Evolutionary conservation across 1,140 invertebrate species (phyloP).

Genomic region (Cotesia typhae): DNA sequence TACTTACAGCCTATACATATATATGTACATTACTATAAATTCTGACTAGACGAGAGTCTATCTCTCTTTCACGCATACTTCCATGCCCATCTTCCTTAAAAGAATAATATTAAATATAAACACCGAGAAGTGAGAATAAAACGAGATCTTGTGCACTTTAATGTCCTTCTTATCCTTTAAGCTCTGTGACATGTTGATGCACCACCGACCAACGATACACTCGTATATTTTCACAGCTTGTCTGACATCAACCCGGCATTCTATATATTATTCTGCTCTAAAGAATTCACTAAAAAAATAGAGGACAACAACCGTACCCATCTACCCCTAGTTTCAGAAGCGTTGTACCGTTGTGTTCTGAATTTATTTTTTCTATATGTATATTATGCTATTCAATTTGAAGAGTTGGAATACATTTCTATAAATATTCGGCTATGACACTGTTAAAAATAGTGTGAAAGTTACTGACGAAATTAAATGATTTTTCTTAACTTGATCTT

Average conservation of each 20-base stretch:
- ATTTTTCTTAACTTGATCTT: too few species aligned
- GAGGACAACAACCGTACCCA: background rate
- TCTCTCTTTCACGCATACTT: too few species aligned
- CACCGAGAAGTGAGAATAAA: background rate
- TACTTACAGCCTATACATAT: background rate
- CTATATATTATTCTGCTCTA: constrained; percentile 10
- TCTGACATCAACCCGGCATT: constrained; percentile 34
- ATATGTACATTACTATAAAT: too few species aligned
- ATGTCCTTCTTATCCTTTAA: constrained; percentile 17
- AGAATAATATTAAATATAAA: background rate
- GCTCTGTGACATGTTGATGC: background rate
- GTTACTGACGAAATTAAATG: too few species aligned
- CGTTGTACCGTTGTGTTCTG: too few species aligned
- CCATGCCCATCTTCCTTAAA: too few species aligned
- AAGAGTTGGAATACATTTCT: too few species aligned
- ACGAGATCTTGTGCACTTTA: constrained; percentile 16
- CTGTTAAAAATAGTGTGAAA: too few species aligned
- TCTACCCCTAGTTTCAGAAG: background rate
- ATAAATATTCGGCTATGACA: too few species aligned
- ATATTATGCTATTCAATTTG: too few species aligned
- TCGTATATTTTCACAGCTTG: constrained; percentile 63
- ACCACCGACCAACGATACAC: constrained; percentile 13
- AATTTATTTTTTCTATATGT: too few species aligned
- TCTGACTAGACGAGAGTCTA: too few species aligned
- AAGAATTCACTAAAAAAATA: constrained; percentile 18